phyloP scores from a whole-genome alignment of 2,797 vertebrate genomes.

The Cottoperca gobio region DNA sequence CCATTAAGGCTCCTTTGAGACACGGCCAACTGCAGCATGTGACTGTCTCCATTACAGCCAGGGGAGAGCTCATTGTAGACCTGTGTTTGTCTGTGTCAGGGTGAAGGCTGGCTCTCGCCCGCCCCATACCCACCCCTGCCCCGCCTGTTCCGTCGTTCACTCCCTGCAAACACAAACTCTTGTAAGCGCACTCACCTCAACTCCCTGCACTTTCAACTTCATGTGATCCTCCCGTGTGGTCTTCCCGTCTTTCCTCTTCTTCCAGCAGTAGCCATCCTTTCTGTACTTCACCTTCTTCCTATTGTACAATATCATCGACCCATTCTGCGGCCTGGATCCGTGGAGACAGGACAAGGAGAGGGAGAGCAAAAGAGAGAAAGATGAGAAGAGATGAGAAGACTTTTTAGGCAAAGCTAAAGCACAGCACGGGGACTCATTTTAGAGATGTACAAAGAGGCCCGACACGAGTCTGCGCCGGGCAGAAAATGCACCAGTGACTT shows the following conservation, averaged over 20 bases:
- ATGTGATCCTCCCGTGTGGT: slow-evolving; percentile 99
- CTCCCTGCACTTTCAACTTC: slow-evolving; percentile 96
- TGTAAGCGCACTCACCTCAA: slow-evolving; percentile 75
- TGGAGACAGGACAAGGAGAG: slow-evolving; percentile 52
- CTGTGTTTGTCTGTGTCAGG: slow-evolving; percentile 74
- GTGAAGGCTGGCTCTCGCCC: slow-evolving; percentile 51
- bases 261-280: slow-evolving; percentile 99
- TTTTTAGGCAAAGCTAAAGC: slow-evolving; percentile 79
- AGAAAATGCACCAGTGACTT: slow-evolving; percentile 80
- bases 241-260: slow-evolving; percentile 99
- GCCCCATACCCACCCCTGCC: not conserved
- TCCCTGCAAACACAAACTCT: slow-evolving; percentile 47
- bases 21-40: slow-evolving; percentile 71
- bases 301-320: slow-evolving; percentile 99
- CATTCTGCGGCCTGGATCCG: slow-evolving; percentile 97
- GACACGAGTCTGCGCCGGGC: slow-evolving; percentile 66
- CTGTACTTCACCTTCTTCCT: slow-evolving; percentile 99
- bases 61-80: slow-evolving; percentile 70
- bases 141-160: slow-evolving; percentile 3
- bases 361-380: slow-evolving; percentile 59
- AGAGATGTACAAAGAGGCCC: slow-evolving; percentile 78
- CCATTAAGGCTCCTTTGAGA: slow-evolving; percentile 81
- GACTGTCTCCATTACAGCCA: slow-evolving; percentile 80
- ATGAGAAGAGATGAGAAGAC: slow-evolving; percentile 66
- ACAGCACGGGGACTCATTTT: slow-evolving; percentile 78